Evolutionary conservation across 2,888 invertebrate species (phyloP).

Genomic region (Agrochola litura): DNA sequence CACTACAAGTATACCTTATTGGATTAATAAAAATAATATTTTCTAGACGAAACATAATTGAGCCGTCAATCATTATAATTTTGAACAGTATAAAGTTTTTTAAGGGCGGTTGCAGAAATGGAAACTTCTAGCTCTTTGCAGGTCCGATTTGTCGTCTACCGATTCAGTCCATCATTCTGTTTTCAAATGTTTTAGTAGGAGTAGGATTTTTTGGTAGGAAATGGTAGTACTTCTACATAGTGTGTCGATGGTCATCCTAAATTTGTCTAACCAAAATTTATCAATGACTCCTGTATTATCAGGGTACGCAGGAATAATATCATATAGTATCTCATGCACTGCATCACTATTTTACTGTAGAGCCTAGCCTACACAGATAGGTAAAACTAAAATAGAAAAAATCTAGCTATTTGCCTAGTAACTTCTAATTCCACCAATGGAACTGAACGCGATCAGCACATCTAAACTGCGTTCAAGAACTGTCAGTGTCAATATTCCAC

Average conservation of each 20-base stretch:
- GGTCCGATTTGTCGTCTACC: conserved; percentile 1
- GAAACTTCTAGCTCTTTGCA: background rate
- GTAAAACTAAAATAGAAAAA: background rate
- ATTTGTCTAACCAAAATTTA: background rate
- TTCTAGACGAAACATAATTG: conserved; percentile 49
- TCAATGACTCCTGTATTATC: background rate
- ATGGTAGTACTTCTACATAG: background rate
- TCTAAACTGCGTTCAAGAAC: background rate
- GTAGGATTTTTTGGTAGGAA: background rate
- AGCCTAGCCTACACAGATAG: background rate
- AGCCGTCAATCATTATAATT: conserved; percentile 46
- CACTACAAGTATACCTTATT: conserved; percentile 52
- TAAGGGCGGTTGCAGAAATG: background rate
- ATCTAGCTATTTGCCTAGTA: background rate
- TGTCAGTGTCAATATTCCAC: background rate
- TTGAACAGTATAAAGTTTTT: conserved; percentile 11
- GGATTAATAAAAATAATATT: conserved; percentile 60
- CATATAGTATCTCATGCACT: background rate
- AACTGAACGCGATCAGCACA: background rate
- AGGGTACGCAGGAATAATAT: too few species aligned
- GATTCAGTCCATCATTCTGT: background rate
- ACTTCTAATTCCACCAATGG: background rate
- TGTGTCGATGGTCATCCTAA: background rate
- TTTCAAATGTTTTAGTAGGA: background rate
- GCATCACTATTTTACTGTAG: background rate